A percentile compares a stretch with the other conserved stretches of the same genome.
These are phyloP conservation scores for Calosoma granatense DNA, from an alignment of 1,140 invertebrate genomes.

Conservation along the genomic window DNA sequence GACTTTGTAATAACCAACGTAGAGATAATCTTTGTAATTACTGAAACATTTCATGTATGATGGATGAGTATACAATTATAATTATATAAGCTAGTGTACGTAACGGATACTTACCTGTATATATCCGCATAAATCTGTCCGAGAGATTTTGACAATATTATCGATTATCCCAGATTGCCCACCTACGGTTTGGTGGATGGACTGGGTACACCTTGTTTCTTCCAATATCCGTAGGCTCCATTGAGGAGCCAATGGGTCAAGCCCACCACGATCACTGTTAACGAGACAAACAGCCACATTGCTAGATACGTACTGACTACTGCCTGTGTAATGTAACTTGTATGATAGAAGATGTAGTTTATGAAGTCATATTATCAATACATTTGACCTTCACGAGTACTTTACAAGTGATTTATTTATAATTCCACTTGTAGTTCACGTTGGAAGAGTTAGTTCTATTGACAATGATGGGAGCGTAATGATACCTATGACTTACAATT, in stretches of 20 bases:
- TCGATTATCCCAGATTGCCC: constrained; percentile 27
- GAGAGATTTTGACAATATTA: constrained; percentile 15
- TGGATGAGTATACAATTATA: not conserved
- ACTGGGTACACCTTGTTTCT: constrained; percentile 22
- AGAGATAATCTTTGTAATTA: constrained; percentile 27
- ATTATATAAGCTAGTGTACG: not conserved
- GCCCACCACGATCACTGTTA: not conserved
- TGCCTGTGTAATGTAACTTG: not conserved
- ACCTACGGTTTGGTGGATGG: constrained; percentile 22
- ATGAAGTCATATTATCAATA: not conserved
- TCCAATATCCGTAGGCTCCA: constrained; percentile 29
- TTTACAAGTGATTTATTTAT: not conserved
- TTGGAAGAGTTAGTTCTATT: not conserved
- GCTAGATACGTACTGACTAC: not conserved
- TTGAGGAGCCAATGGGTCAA: not conserved
- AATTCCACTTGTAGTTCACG: not conserved
- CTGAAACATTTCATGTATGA: constrained; percentile 22
- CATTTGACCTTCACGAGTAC: not conserved
- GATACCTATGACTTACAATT: too few species aligned
- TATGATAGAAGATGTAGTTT: not conserved
- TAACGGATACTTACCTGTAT: constrained; percentile 21
- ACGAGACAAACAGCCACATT: not conserved
- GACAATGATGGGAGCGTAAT: too few species aligned
- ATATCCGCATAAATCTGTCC: constrained; percentile 17
- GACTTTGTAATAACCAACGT: constrained; percentile 37